Evolutionary conservation across 2,113 vertebrate species (phyloP).

Genomic region (Pipa parva): DNA sequence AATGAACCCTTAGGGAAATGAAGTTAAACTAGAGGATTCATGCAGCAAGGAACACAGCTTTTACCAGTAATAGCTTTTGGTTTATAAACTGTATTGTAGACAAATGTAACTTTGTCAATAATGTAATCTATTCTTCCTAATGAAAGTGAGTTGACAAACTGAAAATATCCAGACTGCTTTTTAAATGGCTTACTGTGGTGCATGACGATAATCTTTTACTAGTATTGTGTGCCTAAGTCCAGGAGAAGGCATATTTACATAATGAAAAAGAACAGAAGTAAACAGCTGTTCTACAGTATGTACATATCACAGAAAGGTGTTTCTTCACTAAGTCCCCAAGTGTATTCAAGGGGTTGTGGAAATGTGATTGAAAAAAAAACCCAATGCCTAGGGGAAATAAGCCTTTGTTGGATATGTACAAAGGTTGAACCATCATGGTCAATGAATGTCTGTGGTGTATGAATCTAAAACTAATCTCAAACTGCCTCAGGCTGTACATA

Average conservation of each 20-base stretch:
- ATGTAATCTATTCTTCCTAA: too few species aligned
- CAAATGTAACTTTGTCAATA: too few species aligned
- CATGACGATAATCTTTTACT: background rate
- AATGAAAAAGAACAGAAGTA: slow-evolving; percentile 14
- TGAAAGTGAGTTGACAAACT: background rate
- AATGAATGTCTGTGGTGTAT: slow-evolving; percentile 61
- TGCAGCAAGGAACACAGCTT: too few species aligned
- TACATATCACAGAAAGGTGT: slow-evolving; percentile 46
- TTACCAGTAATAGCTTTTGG: too few species aligned
- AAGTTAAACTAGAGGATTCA: too few species aligned
- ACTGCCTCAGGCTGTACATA: slow-evolving; percentile 59
- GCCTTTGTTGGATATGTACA: slow-evolving; percentile 53
- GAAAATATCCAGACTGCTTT: background rate
- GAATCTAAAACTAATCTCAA: slow-evolving; percentile 74
- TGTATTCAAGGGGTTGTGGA: slow-evolving; percentile 59
- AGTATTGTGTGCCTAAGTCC: background rate
- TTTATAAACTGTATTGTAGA: too few species aligned
- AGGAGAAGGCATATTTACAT: slow-evolving; percentile 16
- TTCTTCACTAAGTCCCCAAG: slow-evolving; percentile 47
- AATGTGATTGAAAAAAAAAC: slow-evolving; percentile 57
- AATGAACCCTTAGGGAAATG: too few species aligned
- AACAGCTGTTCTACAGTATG: slow-evolving; percentile 24
- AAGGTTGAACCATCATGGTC: slow-evolving; percentile 56
- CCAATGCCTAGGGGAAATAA: slow-evolving; percentile 57
- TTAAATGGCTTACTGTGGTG: background rate